Evolutionary conservation across 2,113 vertebrate species (phyloP).

Genomic region (Mirza zaza): DNA sequence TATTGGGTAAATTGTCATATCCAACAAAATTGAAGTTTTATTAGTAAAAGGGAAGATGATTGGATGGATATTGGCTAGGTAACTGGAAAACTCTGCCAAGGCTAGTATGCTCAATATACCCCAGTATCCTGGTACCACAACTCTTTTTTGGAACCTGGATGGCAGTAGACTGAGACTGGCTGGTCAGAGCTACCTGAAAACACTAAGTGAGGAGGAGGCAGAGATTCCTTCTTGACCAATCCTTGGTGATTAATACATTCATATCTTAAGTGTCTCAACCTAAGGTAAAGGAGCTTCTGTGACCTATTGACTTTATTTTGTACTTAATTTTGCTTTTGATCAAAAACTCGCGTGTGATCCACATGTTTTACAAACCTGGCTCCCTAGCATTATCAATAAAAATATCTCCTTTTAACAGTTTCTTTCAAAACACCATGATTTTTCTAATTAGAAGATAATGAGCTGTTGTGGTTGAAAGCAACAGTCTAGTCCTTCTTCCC

Average conservation of each 20-base stretch:
- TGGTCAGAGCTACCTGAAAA: not conserved
- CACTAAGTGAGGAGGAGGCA: not conserved
- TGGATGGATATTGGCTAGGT: not conserved
- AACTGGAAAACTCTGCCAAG: not conserved
- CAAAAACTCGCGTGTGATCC: not conserved
- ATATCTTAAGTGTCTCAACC: not conserved
- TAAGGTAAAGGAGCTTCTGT: not conserved
- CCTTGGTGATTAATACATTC: not conserved
- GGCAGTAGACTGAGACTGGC: not conserved
- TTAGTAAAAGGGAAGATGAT: not conserved
- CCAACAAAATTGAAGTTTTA: not conserved
- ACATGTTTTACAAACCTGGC: not conserved
- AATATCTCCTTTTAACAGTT: not conserved
- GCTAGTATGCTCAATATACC: not conserved
- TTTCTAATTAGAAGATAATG: not conserved
- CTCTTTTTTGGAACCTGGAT: not conserved
- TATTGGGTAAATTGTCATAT: not conserved
- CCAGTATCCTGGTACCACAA: not conserved
- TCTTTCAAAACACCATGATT: not conserved
- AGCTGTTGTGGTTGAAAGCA: not conserved
- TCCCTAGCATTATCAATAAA: not conserved
- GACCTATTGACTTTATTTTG: not conserved
- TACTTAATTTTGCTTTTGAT: constrained; percentile 3
- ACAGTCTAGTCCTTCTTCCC: not conserved
- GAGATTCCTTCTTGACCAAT: not conserved